Percentiles rank a stretch among this genome's conserved stretches.
phyloP scores from a whole-genome alignment of 2,113 vertebrate genomes.

The Prochilodus magdalenae region DNA sequence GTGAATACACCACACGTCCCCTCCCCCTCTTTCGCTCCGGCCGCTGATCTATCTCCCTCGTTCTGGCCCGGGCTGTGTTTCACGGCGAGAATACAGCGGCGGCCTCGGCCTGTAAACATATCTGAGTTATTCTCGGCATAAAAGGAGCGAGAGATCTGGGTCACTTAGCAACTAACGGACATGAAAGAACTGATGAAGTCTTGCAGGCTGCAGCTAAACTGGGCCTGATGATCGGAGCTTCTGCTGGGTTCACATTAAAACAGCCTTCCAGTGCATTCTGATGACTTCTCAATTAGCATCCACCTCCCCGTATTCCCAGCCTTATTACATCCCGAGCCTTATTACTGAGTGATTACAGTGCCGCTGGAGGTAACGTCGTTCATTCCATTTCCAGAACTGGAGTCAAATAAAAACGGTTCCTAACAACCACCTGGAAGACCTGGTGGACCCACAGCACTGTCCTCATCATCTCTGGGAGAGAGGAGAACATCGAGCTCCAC shows the following conservation, averaged over 20 bases:
- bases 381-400: no score
- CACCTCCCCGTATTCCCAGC: no score
- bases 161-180: slow-evolving; percentile 17
- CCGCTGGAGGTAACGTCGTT: no score
- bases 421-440: no score
- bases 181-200: not conserved
- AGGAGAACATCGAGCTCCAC: no score
- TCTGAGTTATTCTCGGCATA: not conserved
- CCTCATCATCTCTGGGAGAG: no score
- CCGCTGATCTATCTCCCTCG: not conserved
- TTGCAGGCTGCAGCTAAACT: not conserved
- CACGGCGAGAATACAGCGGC: not conserved
- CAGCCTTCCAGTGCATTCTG: not conserved
- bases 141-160: slow-evolving; percentile 10
- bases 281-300: not conserved
- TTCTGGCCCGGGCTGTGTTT: not conserved
- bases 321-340: no score
- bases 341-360: no score
- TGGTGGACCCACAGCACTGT: no score
- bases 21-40: slow-evolving; percentile 8
- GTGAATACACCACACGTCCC: not conserved
- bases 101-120: not conserved
- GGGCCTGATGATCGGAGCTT: not conserved
- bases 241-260: no score
- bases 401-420: no score